phyloP scores from a whole-genome alignment of 2,888 invertebrate species.

The Trypoxylon attenuatum region DNA sequence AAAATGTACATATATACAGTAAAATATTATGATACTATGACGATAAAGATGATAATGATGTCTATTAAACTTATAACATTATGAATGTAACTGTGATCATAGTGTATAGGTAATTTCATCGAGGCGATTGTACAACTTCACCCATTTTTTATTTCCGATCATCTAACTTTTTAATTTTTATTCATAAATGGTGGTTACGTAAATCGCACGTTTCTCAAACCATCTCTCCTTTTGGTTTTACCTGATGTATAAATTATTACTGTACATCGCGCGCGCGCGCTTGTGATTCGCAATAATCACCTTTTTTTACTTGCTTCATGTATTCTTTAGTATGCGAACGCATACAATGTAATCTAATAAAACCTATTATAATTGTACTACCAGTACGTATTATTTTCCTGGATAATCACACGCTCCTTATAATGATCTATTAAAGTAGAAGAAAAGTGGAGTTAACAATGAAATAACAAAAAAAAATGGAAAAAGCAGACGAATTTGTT shows the following conservation, averaged over 20 bases:
- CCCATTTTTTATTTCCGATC: conserved; percentile 49
- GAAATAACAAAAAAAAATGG: too few relatives aligned
- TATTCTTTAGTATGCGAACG: conserved; percentile 62
- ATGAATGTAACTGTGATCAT: conserved; percentile 74
- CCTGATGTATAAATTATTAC: conserved; percentile 43
- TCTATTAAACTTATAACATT: conserved; percentile 68
- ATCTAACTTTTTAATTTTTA: conserved; percentile 49
- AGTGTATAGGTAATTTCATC: conserved; percentile 71
- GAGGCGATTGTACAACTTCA: conserved; percentile 44
- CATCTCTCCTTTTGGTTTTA: conserved; percentile 33
- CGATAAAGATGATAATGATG: conserved; percentile 52
- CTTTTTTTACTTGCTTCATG: conserved; percentile 71
- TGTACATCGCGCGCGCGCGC: conserved; percentile 39
- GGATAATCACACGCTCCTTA: not conserved
- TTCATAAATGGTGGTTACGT: conserved; percentile 34
- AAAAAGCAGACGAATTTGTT: too few relatives aligned
- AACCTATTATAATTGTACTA: conserved; percentile 52
- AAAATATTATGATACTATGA: conserved; percentile 50
- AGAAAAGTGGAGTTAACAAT: too few relatives aligned
- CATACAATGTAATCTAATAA: conserved; percentile 60
- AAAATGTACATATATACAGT: conserved; percentile 70
- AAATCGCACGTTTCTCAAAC: conserved; percentile 34
- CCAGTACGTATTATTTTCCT: conserved; percentile 12
- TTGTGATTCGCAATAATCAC: conserved; percentile 56
- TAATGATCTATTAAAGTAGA: too few relatives aligned